Evolutionary conservation across 2,888 invertebrate species (phyloP).

Genomic region (Agonopterix arenella): DNA sequence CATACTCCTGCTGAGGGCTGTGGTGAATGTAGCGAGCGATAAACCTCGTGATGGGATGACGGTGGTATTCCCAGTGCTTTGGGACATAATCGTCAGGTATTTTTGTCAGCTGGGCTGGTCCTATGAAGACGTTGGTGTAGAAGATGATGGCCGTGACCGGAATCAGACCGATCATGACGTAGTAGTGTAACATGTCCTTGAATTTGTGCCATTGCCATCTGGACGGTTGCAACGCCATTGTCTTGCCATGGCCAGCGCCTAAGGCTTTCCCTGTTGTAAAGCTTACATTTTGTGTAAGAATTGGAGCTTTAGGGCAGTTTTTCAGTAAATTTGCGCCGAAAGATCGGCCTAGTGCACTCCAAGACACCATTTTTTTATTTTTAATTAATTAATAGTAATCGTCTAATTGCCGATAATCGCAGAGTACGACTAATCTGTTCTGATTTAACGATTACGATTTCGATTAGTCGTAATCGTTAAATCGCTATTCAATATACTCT

Average conservation of each 20-base stretch:
- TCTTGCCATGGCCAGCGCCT: slow-evolving; percentile 77
- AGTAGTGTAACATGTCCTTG: slow-evolving; percentile 90
- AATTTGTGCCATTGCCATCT: slow-evolving; percentile 91
- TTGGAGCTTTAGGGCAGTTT: slow-evolving; percentile 40
- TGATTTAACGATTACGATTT: no score
- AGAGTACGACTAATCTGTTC: no score
- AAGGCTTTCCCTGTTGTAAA: slow-evolving; percentile 54
- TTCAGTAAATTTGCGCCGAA: slow-evolving; percentile 57
- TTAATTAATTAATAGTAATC: no score
- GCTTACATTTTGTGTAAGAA: slow-evolving; percentile 50
- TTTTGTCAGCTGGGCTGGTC: slow-evolving; percentile 87
- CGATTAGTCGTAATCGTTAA: no score
- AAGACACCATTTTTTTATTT: slow-evolving; percentile 80
- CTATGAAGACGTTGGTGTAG: slow-evolving; percentile 86
- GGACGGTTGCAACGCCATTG: slow-evolving; percentile 80
- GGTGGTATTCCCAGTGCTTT: slow-evolving; percentile 92
- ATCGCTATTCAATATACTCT: no score
- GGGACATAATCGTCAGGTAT: slow-evolving; percentile 91
- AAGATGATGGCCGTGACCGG: slow-evolving; percentile 80
- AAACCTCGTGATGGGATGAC: slow-evolving; percentile 68
- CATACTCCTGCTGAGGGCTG: slow-evolving; percentile 89
- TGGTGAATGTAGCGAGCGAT: slow-evolving; percentile 75
- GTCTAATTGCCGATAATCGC: no score
- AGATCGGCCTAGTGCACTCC: slow-evolving; percentile 78
- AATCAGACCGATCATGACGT: slow-evolving; percentile 84